phyloP scores from a whole-genome alignment of 2,797 vertebrate species.

The Lophotriccus pileatus region DNA sequence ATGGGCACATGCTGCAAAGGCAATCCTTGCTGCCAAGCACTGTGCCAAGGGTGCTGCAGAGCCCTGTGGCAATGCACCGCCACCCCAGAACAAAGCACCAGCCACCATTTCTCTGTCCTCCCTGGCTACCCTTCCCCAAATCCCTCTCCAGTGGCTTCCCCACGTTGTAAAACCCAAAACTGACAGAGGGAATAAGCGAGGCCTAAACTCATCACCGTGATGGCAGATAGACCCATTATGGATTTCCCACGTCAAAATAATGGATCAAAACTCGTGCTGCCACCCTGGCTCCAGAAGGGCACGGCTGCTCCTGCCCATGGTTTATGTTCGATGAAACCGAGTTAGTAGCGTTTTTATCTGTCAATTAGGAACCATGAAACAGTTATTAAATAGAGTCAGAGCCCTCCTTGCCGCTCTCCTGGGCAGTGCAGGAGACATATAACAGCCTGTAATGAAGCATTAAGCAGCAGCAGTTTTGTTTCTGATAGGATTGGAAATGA shows the following conservation, averaged over 20 bases:
- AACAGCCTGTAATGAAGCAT: slow-evolving; percentile 61
- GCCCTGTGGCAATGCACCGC: accelerated
- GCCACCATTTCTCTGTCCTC: background rate
- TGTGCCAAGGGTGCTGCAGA: accelerated
- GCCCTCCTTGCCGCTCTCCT: slow-evolving; percentile 46
- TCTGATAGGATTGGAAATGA: slow-evolving; percentile 56
- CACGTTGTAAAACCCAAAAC: background rate
- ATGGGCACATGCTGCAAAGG: background rate
- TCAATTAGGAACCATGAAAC: slow-evolving; percentile 70
- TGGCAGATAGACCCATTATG: background rate
- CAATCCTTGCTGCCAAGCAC: background rate
- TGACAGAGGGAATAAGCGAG: background rate
- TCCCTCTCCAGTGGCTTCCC: background rate
- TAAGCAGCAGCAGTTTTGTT: slow-evolving; percentile 63
- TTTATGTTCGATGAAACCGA: slow-evolving; percentile 56
- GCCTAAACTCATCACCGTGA: accelerated
- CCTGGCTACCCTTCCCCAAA: background rate
- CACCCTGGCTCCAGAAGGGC: background rate
- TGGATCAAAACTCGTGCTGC: background rate
- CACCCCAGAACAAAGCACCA: background rate
- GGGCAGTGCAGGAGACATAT: slow-evolving; percentile 41
- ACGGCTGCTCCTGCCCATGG: slow-evolving; percentile 8
- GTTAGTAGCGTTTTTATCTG: slow-evolving; percentile 66
- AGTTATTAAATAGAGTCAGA: slow-evolving; percentile 64
- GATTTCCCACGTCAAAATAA: slow-evolving; percentile 27